Percentiles rank a stretch among this genome's conserved stretches.
phyloP scores from a whole-genome alignment of 30 jellyfish, hydroid and myxozoan genomes.

The Euphysa ruthae region DNA sequence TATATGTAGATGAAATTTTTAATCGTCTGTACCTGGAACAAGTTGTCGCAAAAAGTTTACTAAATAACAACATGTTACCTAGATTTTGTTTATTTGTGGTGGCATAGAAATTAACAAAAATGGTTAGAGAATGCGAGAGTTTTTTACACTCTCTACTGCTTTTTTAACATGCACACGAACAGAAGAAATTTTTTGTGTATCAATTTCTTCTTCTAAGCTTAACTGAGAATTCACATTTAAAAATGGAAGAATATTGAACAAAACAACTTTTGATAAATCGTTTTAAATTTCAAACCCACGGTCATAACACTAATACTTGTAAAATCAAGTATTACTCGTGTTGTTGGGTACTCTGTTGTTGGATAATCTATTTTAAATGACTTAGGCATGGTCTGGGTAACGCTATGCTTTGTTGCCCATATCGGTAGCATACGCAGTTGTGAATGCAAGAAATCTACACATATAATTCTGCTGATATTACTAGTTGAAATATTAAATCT shows the following conservation, averaged over 20 bases:
- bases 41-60: too few relatives aligned
- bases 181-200: conserved; percentile 36
- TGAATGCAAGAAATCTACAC: conserved; percentile 26
- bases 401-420: conserved; percentile 29
- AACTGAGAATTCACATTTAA: conserved; percentile 4
- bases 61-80: too few relatives aligned
- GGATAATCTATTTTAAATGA: conserved; percentile 32
- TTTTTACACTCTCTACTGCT: conserved; percentile 32
- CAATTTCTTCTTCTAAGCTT: conserved; percentile 19
- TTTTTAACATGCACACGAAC: conserved; percentile 46
- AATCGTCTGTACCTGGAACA: too few relatives aligned
- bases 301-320: conserved; percentile 36
- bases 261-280: conserved; percentile 11
- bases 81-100: too few relatives aligned
- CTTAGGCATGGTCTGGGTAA: conserved; percentile 43
- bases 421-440: conserved; percentile 18
- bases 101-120: conserved; percentile 34
- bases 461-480: conserved; percentile 13
- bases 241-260: conserved; percentile 32
- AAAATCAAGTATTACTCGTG: conserved; percentile 30
- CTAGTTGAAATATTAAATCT: conserved; percentile 9
- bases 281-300: conserved; percentile 22
- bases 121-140: conserved; percentile 8
- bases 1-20: too few relatives aligned
- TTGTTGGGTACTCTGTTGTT: conserved; percentile 32